phyloP scores from a whole-genome alignment of 2,113 vertebrate species.

The Choloepus hoffmanni region DNA sequence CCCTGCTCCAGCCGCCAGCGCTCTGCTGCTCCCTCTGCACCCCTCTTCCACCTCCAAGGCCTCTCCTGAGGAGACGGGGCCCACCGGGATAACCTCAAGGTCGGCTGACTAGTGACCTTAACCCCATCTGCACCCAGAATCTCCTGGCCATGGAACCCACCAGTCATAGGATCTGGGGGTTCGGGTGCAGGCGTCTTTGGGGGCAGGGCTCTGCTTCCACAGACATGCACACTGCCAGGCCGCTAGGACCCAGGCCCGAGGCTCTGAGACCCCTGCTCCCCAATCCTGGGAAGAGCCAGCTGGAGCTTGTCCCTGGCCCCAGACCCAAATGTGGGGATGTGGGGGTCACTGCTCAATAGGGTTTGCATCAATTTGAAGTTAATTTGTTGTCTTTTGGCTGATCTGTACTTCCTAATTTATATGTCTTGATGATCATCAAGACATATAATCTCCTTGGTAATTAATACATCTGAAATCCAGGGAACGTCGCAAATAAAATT shows the following conservation, averaged over 20 bases:
- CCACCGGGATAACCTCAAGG: background rate
- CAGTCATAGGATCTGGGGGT: background rate
- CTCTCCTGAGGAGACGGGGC: accelerated
- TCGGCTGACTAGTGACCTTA: accelerated
- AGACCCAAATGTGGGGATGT: background rate
- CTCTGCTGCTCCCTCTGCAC: background rate
- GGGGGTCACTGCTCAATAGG: accelerated
- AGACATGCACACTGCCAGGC: accelerated
- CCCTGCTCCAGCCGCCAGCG: background rate
- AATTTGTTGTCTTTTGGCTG: background rate
- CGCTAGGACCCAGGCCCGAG: background rate
- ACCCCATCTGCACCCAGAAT: too few relatives aligned
- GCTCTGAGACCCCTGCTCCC: background rate
- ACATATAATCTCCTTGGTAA: background rate
- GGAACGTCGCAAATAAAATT: background rate
- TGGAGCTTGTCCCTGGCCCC: background rate
- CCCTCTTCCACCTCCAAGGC: background rate
- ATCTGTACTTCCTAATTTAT: background rate
- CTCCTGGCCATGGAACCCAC: too few relatives aligned
- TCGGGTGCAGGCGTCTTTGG: background rate
- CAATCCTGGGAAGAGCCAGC: background rate
- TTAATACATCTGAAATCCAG: background rate
- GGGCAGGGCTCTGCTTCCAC: background rate
- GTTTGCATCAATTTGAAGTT: background rate
- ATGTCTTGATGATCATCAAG: too few relatives aligned